phyloP scores from a whole-genome alignment of 2,113 vertebrate genomes.

The Phoenicopterus ruber region DNA sequence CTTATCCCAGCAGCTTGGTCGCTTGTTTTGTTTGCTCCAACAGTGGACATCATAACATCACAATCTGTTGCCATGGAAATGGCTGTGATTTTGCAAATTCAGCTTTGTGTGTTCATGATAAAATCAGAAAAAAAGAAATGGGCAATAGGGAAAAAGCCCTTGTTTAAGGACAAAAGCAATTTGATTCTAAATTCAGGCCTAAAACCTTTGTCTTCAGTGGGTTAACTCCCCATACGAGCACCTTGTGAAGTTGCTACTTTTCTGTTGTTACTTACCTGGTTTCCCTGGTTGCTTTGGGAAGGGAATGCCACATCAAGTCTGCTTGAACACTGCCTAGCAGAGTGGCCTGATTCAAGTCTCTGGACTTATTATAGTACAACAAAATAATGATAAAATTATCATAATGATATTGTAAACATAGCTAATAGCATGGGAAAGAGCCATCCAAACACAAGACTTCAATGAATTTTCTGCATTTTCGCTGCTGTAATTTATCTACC shows the following conservation, averaged over 20 bases:
- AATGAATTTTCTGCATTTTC: neutral
- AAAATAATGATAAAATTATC: neutral
- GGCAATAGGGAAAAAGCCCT: neutral
- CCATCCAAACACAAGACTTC: neutral
- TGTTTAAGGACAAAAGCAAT: neutral
- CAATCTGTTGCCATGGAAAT: conserved; percentile 48
- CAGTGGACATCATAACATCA: conserved; percentile 1
- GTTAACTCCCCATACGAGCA: neutral
- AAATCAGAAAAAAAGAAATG: neutral
- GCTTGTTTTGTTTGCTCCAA: neutral
- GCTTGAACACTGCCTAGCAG: neutral
- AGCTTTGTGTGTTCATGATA: neutral
- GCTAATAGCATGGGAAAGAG: neutral
- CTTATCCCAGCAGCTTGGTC: neutral
- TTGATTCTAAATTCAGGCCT: neutral
- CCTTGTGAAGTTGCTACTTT: neutral
- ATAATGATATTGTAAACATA: neutral
- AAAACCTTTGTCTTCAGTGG: neutral
- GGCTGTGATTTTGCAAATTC: conserved; percentile 27
- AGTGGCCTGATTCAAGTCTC: neutral
- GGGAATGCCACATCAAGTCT: neutral
- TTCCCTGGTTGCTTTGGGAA: neutral
- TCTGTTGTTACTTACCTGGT: neutral
- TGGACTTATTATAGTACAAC: neutral
- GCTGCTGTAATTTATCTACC: neutral